Evolutionary conservation across 35 echinoderm and acorn worm genomes (phyloP), one percentile per base, ranked within the genome.

Genomic region (Diadema setosum): DNA sequence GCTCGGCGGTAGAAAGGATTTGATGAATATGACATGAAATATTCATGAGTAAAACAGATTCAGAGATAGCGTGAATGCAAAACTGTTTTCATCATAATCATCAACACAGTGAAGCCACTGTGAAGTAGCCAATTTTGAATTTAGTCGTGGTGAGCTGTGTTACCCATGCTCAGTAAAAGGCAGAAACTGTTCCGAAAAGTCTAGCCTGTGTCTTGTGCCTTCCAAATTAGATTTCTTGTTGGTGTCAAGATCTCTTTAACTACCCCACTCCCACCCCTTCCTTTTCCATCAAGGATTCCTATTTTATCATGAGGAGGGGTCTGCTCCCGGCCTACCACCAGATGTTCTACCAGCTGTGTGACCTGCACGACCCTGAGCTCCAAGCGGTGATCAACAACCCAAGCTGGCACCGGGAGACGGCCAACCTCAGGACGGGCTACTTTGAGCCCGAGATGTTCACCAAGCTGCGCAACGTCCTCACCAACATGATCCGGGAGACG

Each of bases 281-380:
- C n/a, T n/a, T n/a, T n/a, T n/a, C n/a, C n/a, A n/a, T 82, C 30
- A 42, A 93, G 90, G 90, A 93, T 80, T 46, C 87, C 14, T 86
- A 98, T 46, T 94, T 91, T 44, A 81, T 98, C 23, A 86, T 97
- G 48, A 75, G 44, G 31, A 65, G 81, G 45, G 95, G 89, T 8
- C 43, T 94, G 26, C 65, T 98, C 9, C 91, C 95, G 20, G 87
- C 95, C 23, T 89, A 94, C 73, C 63, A 93, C 39, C 88, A 98
- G 39, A 98, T 94, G 92, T 98, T 90, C 65, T 98, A 98, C 67
- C 95, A 98, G 75, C 45, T 98, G 3, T 90, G 91, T 86, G 95
- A 98, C 35, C 70, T 98, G n/a, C 27, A 91, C 3, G 91, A 85
- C 49, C 88, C 87, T 0, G 88, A 82, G n/a, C 56, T 98, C 33